Conservation (phyloP, 2,113 vertebrate species). For the Apodemus sylvaticus region DNA sequence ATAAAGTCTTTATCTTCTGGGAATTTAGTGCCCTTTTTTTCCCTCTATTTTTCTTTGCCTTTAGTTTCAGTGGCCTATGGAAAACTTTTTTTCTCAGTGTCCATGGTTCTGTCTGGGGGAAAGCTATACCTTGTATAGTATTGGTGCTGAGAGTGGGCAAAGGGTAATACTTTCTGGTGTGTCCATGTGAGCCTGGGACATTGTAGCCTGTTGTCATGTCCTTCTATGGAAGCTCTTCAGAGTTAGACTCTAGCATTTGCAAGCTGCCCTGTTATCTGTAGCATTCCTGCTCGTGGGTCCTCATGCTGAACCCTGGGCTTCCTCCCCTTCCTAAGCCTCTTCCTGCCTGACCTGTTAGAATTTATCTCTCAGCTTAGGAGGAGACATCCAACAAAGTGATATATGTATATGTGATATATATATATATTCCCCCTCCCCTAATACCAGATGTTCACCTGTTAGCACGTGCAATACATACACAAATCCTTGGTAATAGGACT, state of each 20-base stretch:
- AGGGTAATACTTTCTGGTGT: too few species aligned
- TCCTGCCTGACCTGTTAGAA: background rate
- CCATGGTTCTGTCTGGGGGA: background rate
- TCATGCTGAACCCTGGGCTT: background rate
- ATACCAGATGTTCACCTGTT: background rate
- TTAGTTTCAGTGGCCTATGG: background rate
- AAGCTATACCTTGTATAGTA: background rate
- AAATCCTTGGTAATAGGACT: background rate
- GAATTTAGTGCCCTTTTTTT: background rate
- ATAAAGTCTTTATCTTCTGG: background rate
- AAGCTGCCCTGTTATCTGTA: background rate
- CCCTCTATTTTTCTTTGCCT: background rate
- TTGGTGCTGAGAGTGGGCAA: background rate
- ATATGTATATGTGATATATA: fast-evolving
- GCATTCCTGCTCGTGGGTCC: background rate
- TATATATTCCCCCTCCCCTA: too few species aligned
- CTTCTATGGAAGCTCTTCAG: background rate
- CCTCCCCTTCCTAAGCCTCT: background rate
- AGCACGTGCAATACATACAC: background rate
- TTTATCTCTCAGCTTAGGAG: background rate
- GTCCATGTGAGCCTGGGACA: background rate
- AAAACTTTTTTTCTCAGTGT: background rate
- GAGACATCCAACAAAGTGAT: background rate
- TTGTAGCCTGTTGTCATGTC: background rate
- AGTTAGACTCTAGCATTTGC: background rate